Percentiles rank a stretch among this genome's conserved stretches.
Evolutionary conservation across 1,140 invertebrate genomes (phyloP).

Genomic region (Bombus sibiricus): DNA sequence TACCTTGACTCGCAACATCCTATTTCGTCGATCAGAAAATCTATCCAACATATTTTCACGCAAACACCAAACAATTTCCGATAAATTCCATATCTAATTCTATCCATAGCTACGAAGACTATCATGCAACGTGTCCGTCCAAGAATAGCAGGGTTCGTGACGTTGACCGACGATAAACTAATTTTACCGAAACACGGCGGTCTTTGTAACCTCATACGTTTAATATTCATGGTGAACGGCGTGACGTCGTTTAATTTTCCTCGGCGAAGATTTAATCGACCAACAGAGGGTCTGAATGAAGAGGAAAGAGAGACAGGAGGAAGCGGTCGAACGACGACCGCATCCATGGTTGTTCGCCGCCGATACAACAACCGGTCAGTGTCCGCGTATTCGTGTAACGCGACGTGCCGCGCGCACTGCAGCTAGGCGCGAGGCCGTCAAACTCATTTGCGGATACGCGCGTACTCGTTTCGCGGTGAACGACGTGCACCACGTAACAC

Average conservation of each 20-base stretch:
- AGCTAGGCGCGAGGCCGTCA: conserved; percentile 14
- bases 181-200: background rate
- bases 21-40: no score
- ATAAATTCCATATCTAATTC: no score
- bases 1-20: no score
- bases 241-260: background rate
- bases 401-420: conserved; percentile 5
- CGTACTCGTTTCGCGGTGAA: conserved; percentile 35
- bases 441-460: conserved; percentile 35
- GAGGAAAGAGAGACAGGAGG: background rate
- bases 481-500: conserved; percentile 5
- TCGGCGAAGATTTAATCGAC: conserved; percentile 6
- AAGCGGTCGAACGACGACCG: background rate
- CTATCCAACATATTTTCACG: no score
- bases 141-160: background rate
- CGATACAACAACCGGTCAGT: background rate
- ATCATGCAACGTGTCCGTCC: no score
- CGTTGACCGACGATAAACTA: conserved; percentile 1
- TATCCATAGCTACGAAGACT: background rate
- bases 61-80: no score
- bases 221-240: background rate
- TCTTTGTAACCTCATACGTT: background rate
- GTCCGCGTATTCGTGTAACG: background rate
- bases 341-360: background rate
- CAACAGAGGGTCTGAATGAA: no score